Percentiles rank a stretch among this genome's conserved stretches.
Evolutionary conservation across 2,888 invertebrate genomes (phyloP).

Genomic region (Zaprionus bogoriensis): DNA sequence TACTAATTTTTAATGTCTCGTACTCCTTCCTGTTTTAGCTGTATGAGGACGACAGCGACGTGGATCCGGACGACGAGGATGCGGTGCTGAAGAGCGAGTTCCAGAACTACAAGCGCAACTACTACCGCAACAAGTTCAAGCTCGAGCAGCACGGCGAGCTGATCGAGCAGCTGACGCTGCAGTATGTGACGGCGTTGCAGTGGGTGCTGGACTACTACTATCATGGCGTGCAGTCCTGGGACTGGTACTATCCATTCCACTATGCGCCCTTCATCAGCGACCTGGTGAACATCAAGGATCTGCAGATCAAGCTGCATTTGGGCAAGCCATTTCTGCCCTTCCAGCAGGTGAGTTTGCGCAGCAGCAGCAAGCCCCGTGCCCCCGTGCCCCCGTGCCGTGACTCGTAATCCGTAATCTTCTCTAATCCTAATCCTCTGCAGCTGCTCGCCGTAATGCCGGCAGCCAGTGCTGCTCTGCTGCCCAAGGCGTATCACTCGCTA

Average conservation of each 20-base stretch:
- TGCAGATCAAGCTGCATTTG: conserved; percentile 91
- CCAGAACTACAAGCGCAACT: conserved; percentile 92
- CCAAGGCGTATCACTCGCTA: conserved; percentile 89
- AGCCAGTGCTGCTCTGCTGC: conserved; percentile 91
- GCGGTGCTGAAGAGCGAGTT: conserved; percentile 89
- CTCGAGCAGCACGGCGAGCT: conserved; percentile 31
- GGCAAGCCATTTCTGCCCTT: conserved; percentile 96
- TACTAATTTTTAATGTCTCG: background rate
- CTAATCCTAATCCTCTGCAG: too few relatives aligned
- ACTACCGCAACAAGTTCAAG: conserved; percentile 95
- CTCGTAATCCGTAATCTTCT: too few relatives aligned
- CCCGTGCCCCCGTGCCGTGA: too few relatives aligned
- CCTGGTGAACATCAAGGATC: conserved; percentile 90
- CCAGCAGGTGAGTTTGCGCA: conserved; percentile 90
- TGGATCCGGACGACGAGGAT: conserved; percentile 81
- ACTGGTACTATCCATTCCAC: conserved; percentile 98
- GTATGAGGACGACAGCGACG: conserved; percentile 78
- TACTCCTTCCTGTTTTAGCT: conserved; percentile 24
- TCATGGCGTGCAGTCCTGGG: conserved; percentile 98
- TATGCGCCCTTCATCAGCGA: conserved; percentile 99
- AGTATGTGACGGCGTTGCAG: conserved; percentile 95
- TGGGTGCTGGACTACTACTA: conserved; percentile 99
- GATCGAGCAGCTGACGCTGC: conserved; percentile 37
- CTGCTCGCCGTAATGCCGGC: conserved; percentile 93
- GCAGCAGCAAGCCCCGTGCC: too few relatives aligned